A percentile compares a stretch with the other conserved stretches of the same genome.
Evolutionary conservation across 2,113 vertebrate genomes (phyloP).

Genomic region (Ctenodactylus gundi): DNA sequence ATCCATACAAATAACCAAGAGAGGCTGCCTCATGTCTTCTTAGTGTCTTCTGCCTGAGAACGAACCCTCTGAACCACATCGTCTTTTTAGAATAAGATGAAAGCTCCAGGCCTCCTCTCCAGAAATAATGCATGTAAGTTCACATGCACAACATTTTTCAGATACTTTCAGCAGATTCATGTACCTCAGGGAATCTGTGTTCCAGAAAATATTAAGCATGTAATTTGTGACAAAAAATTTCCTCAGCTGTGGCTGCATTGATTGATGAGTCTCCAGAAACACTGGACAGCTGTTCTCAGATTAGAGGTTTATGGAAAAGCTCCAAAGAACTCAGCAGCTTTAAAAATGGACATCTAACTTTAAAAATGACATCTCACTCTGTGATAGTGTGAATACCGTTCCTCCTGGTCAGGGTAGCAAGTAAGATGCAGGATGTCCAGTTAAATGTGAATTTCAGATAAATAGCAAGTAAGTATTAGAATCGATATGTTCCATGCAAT

Average conservation of each 20-base stretch:
- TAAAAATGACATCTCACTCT: neutral
- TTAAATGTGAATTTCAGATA: constrained; percentile 32
- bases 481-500: neutral
- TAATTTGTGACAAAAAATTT: constrained; percentile 21
- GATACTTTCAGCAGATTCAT: neutral
- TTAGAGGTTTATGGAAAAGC: neutral
- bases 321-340: neutral
- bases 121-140: neutral
- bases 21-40: neutral
- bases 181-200: neutral
- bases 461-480: constrained; percentile 14
- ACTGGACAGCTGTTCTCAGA: neutral
- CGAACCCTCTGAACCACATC: neutral
- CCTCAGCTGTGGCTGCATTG: neutral
- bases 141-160: neutral
- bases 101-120: neutral
- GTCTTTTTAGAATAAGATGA: constrained; percentile 24
- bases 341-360: neutral
- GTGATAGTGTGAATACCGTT: neutral
- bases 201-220: constrained; percentile 23
- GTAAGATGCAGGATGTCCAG: neutral
- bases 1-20: neutral
- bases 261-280: constrained; percentile 32
- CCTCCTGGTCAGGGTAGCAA: neutral
- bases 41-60: neutral